Percentiles rank a stretch among this genome's conserved stretches.
These are phyloP conservation scores for Aspidiotus destructor DNA, from an alignment of 2,888 invertebrate species.

Conservation along the genomic window DNA sequence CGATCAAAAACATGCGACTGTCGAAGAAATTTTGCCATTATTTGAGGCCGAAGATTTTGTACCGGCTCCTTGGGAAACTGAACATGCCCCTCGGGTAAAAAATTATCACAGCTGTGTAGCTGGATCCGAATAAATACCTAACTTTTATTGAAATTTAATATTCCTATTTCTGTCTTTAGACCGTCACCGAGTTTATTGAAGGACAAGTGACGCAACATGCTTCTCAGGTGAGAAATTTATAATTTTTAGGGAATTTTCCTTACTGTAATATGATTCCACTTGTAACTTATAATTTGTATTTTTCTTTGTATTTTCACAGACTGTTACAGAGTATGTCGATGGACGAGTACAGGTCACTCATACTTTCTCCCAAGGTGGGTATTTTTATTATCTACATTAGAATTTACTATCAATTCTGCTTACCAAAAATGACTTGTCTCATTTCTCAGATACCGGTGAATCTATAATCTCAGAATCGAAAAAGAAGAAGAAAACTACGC, in stretches of 20 bases:
- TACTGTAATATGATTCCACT: too few relatives aligned
- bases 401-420: not conserved
- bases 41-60: constrained; percentile 77
- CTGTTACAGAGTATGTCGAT: constrained; percentile 21
- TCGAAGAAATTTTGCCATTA: constrained; percentile 73
- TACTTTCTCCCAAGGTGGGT: constrained; percentile 23
- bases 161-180: not conserved
- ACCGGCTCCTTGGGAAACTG: constrained; percentile 68
- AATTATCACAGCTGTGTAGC: too few relatives aligned
- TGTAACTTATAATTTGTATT: not conserved
- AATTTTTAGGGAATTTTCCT: too few relatives aligned
- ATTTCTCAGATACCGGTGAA: constrained; percentile 4
- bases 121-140: too few relatives aligned
- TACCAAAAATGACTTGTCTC: too few relatives aligned
- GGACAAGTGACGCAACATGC: not conserved
- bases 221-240: too few relatives aligned
- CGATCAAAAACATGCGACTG: constrained; percentile 64
- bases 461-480: constrained; percentile 23
- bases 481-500: constrained; percentile 11
- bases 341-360: constrained; percentile 22
- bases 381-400: not conserved
- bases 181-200: not conserved
- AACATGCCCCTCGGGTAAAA: constrained; percentile 55
- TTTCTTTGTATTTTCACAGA: constrained; percentile 1
- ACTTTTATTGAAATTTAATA: too few relatives aligned